Base-by-base conservation (phyloP, 2,888 invertebrate species). In the Scaptodrosophila latifasciaeformis region DNA sequence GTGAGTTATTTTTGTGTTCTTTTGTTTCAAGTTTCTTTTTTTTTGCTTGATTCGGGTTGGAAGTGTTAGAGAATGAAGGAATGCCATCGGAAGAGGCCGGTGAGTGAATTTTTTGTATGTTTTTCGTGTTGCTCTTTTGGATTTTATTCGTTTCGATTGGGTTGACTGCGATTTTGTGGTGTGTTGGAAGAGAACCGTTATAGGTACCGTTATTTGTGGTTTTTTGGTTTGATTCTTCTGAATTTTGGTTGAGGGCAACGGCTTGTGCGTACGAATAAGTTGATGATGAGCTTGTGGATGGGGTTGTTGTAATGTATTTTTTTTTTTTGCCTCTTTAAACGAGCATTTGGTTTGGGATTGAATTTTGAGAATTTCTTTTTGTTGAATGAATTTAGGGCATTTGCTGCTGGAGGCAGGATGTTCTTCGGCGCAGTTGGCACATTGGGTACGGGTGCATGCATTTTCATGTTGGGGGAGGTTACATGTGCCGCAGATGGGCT, bases 391-490 rank as follows among this genome's bases (percentile, higher is more conserved):
- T 35, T 10, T 35, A 10, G 31, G n/a, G 29, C 43, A 50, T 7
- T 34, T 35, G 4, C 15, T 13, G 13, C 19, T 40, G 10, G 34
- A 43, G 1, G 42, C 34, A 12, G 35, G 21, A 18, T 43, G 43
- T 18, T 50, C 27, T 13, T 13, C 35, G 2, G 4, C 40, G 15
- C 49, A 49, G 13, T 49, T 49, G 9, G 15, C 42, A 9, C 34
- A 49, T n/a, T 17, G 40, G 5, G 40, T 49, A 9, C 27, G 24
- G 17, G 19, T 35, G 27, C 35, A 35, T 7, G 12, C 17, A 6
- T 2, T 2, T 5, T n/a, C n/a, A 31, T 49, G 34, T 21, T 2
- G 0, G 1, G 24, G 12, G 1, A 49, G 42, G 10, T 10, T 18
- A 34, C 34, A 35, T 27, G n/a, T 34, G n/a, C 2, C 24, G 15